A percentile compares a stretch with the other conserved stretches of the same genome.
Conservation (phyloP, 2,888 invertebrate genomes). For the Parnassius glacialis region DNA sequence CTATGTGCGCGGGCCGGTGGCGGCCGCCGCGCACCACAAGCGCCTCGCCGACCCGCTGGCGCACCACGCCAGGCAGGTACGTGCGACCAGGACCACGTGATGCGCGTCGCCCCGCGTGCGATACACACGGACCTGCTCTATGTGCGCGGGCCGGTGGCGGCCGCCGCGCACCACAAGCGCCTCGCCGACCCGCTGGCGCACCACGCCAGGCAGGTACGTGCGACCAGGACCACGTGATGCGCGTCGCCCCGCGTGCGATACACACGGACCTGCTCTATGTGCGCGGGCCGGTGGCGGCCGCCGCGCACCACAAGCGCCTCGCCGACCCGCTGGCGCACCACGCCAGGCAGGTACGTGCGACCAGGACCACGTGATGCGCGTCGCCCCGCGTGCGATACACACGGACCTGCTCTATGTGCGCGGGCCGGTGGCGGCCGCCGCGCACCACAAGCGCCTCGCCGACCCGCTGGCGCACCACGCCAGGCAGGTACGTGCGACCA, state of each 20-base stretch:
- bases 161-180: slow-evolving; percentile 95
- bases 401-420: slow-evolving; percentile 57
- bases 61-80: slow-evolving; percentile 89
- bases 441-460: slow-evolving; percentile 95
- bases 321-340: slow-evolving; percentile 94
- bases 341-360: slow-evolving; percentile 86
- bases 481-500: slow-evolving; percentile 82
- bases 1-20: slow-evolving; percentile 91
- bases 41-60: slow-evolving; percentile 94
- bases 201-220: slow-evolving; percentile 88
- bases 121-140: too few relatives aligned
- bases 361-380: background rate
- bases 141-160: slow-evolving; percentile 95
- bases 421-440: slow-evolving; percentile 97
- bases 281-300: slow-evolving; percentile 96
- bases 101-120: too few relatives aligned
- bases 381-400: too few relatives aligned
- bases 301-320: slow-evolving; percentile 94
- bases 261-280: slow-evolving; percentile 44
- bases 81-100: background rate
- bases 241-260: too few relatives aligned
- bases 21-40: slow-evolving; percentile 96
- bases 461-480: slow-evolving; percentile 94
- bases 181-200: slow-evolving; percentile 94
- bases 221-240: background rate